A percentile compares a stretch with the other conserved stretches of the same genome.
Evolutionary conservation across 1,140 invertebrate species (phyloP).

Genomic region (Cataglyphis hispanica): DNA sequence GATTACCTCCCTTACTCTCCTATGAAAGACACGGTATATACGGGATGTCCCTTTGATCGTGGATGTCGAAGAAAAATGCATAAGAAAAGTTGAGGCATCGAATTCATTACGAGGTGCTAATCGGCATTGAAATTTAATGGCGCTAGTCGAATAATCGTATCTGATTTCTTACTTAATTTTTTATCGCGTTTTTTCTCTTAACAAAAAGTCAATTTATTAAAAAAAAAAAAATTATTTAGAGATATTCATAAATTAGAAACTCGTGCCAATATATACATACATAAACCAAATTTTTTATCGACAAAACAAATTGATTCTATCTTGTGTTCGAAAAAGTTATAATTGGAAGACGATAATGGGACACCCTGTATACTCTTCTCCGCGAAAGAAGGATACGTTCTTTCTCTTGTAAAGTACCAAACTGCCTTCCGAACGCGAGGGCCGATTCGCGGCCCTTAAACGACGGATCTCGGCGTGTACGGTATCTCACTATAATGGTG

Average conservation of each 20-base stretch:
- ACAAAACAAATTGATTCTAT: background rate
- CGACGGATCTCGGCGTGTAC: constrained; percentile 71
- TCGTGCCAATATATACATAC: background rate
- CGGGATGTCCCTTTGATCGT: constrained; percentile 16
- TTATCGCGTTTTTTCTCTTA: too few species aligned
- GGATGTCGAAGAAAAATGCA: background rate
- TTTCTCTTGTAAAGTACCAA: constrained; percentile 36
- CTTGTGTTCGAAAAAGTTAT: background rate
- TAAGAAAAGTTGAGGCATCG: background rate
- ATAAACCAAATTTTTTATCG: background rate
- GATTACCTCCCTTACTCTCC: constrained; percentile 77
- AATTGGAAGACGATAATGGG: background rate
- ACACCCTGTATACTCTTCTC: constrained; percentile 66
- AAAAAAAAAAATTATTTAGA: too few species aligned
- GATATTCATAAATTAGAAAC: background rate
- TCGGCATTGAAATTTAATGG: background rate
- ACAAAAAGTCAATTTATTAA: too few species aligned
- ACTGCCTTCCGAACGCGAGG: constrained; percentile 65
- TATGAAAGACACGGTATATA: constrained; percentile 1
- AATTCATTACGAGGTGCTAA: background rate
- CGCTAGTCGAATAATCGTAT: too few species aligned
- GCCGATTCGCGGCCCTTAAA: constrained; percentile 71
- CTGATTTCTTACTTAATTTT: too few species aligned
- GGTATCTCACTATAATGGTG: constrained; percentile 76
- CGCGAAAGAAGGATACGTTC: constrained; percentile 48